Base-by-base conservation (phyloP, 2,888 invertebrate genomes). In the Eulithis prunata region DNA sequence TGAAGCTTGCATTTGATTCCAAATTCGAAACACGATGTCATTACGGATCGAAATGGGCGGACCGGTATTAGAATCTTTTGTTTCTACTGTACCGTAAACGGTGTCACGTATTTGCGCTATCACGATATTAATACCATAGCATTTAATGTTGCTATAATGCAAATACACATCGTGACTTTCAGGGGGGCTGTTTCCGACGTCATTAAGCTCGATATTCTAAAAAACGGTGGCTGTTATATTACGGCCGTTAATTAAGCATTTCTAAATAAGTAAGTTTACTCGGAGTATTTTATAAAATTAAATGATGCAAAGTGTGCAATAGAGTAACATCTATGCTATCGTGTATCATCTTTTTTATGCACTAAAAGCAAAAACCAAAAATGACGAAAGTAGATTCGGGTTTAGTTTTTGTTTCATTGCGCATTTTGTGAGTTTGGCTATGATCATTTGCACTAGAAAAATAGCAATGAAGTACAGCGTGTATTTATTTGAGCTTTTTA, bases 141-240 rank as follows among this genome's bases (percentile, higher is more conserved):
- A 85, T 87, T 41, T 87, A 88, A 86, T 87, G 84, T 81, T 77
- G 78, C 82, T 85, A 86, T 89, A 88, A 89, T 89, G 89, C 84
- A 86, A 89, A 88, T 87, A 86, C 81, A 41, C 41, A 71, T 82
- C 76, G 78, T 76, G 84, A 83, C 81, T 81, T 79, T 72, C 79
- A 75, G 71, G 77, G 72, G 32, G 77, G 79, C 79, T 78, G 84
- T 87, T 86, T 69, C 78, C 77, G 46, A 57, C 47, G 49, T 36
- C 57, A 54, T 66, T 62, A 52, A 7, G 49, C 41, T 59, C 2
- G 12, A 4, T 7, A 52, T 58, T 45, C n/a, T 43, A 45, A 14
- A 1, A 59, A 52, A 32, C 51, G 4, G 52, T 43, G 3, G 4
- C 41, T 21, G 43, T 0, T 2, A 13, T 14, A 11, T 12, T 41